phyloP scores from a whole-genome alignment of 1,140 invertebrate species.

The Platyscapa corneri region DNA sequence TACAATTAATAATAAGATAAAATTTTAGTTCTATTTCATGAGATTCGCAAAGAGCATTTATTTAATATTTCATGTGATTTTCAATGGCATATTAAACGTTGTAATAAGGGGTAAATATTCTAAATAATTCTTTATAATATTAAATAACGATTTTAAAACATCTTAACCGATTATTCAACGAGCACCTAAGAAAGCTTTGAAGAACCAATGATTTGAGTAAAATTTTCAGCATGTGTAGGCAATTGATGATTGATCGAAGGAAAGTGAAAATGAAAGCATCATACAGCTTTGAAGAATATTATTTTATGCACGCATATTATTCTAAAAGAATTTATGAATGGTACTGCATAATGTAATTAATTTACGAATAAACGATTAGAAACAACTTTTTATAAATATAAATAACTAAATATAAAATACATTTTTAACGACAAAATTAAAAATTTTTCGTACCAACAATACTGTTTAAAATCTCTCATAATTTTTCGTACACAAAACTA shows the following conservation, averaged over 20 bases:
- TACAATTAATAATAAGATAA: constrained; percentile 33
- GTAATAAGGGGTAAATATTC: not conserved
- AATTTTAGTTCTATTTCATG: constrained; percentile 19
- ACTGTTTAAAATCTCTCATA: not conserved
- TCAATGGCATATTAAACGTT: not conserved
- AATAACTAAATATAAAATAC: not conserved
- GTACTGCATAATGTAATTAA: constrained; percentile 12
- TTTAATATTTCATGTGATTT: not conserved
- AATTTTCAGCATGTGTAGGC: not conserved
- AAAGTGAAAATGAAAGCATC: not conserved
- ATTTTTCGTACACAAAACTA: not conserved
- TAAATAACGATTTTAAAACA: not conserved
- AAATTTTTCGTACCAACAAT: not conserved
- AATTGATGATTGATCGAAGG: not conserved
- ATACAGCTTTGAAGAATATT: not conserved
- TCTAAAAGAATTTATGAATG: constrained; percentile 28
- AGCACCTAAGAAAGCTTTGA: not conserved
- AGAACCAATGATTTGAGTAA: not conserved
- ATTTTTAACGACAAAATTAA: not conserved
- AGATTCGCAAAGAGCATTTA: constrained; percentile 34
- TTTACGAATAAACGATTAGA: not conserved
- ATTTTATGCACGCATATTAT: not conserved
- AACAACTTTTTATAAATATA: constrained; percentile 13
- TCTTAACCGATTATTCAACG: not conserved
- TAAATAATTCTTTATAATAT: not conserved